phyloP scores from a whole-genome alignment of 2,113 vertebrate species.

The Mellivora capensis region DNA sequence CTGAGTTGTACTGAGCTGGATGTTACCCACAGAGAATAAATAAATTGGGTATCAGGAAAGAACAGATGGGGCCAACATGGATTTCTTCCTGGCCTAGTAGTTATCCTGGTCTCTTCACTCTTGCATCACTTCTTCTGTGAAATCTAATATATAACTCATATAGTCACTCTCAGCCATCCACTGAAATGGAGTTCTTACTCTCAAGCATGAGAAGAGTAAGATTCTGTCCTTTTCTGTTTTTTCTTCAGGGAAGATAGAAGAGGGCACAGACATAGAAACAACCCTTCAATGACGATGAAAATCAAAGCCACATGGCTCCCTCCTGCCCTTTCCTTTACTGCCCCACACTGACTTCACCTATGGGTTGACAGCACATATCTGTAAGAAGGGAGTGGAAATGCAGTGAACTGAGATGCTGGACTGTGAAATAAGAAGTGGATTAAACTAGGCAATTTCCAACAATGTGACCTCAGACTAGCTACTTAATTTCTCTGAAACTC shows the following conservation, averaged over 20 bases:
- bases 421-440: background rate
- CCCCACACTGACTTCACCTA: background rate
- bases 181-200: background rate
- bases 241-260: background rate
- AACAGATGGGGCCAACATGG: fast-evolving
- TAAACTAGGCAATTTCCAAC: background rate
- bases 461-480: background rate
- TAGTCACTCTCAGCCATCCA: background rate
- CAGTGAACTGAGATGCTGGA: background rate
- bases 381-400: background rate
- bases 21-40: background rate
- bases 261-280: background rate
- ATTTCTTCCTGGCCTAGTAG: background rate
- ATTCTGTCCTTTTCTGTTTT: background rate
- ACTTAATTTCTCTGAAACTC: background rate
- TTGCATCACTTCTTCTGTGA: background rate
- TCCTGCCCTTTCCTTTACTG: background rate
- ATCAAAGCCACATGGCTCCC: background rate
- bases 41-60: background rate
- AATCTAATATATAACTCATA: background rate
- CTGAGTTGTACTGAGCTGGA: background rate
- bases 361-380: background rate
- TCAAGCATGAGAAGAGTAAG: background rate
- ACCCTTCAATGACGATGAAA: background rate
- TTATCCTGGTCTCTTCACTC: background rate